Percentiles rank a stretch among this genome's conserved stretches.
Conservation (phyloP, 2,113 vertebrate genomes). For the Chamaea fasciata region DNA sequence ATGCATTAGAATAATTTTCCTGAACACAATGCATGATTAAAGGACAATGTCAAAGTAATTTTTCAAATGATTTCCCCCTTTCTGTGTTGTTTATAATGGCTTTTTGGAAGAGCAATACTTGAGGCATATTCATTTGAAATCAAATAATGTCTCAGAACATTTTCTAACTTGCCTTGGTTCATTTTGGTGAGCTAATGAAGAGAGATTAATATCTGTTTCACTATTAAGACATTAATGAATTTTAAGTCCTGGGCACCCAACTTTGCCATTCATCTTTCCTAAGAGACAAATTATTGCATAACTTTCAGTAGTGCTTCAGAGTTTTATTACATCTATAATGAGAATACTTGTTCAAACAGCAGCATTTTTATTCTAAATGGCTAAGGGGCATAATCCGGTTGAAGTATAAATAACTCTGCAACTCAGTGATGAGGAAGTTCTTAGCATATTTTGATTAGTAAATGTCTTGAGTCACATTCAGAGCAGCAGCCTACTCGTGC, state of each 20-base stretch:
- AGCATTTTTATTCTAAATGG: slow-evolving; percentile 49
- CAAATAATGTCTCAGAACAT: slow-evolving; percentile 42
- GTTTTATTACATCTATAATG: slow-evolving; percentile 74
- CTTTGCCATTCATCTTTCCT: slow-evolving; percentile 80
- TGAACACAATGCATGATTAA: slow-evolving; percentile 41
- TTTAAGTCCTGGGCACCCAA: slow-evolving; percentile 72
- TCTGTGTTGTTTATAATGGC: slow-evolving; percentile 17
- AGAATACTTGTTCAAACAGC: slow-evolving; percentile 65
- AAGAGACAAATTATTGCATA: slow-evolving; percentile 88
- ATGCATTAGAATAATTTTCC: slow-evolving; percentile 28
- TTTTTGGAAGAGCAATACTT: slow-evolving; percentile 28
- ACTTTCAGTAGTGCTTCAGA: slow-evolving; percentile 80
- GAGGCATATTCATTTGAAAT: slow-evolving; percentile 40
- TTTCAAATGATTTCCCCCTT: slow-evolving; percentile 12
- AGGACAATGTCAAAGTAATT: slow-evolving; percentile 47
- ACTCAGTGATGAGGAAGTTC: background rate
- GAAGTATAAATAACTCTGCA: slow-evolving; percentile 40
- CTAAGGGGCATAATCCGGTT: background rate
- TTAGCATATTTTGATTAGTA: background rate
- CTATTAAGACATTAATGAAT: slow-evolving; percentile 89
- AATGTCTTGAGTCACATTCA: background rate
- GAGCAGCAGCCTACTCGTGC: background rate
- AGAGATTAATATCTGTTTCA: slow-evolving; percentile 70
- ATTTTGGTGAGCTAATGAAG: slow-evolving; percentile 65
- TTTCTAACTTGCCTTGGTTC: slow-evolving; percentile 52